A percentile compares a stretch with the other conserved stretches of the same genome.
phyloP scores from a whole-genome alignment of 2,888 invertebrate species.

The Heliconius cydno region DNA sequence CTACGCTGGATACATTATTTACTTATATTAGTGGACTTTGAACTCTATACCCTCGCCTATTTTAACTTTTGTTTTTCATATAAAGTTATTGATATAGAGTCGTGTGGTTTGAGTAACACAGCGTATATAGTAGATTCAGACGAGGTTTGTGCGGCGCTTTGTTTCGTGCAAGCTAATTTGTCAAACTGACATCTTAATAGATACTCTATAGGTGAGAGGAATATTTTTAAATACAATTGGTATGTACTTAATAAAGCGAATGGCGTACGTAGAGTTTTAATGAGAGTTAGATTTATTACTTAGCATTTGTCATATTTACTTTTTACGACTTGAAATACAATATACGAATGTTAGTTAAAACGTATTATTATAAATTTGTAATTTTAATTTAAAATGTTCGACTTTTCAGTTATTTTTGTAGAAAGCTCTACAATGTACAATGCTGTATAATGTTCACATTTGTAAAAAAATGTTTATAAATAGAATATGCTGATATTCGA shows the following conservation, averaged over 20 bases:
- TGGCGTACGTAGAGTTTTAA: slow-evolving; percentile 34
- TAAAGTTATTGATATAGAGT: neutral
- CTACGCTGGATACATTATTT: no score
- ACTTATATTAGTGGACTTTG: no score
- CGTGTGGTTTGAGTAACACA: neutral
- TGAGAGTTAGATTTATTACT: slow-evolving; percentile 36
- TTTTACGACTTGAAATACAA: slow-evolving; percentile 12
- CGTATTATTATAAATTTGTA: neutral
- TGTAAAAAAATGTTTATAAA: neutral
- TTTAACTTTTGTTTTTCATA: neutral
- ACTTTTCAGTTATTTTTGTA: neutral
- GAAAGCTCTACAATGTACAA: neutral
- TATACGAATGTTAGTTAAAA: neutral
- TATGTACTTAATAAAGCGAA: slow-evolving; percentile 36
- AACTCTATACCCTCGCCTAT: neutral
- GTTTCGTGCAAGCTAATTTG: slow-evolving; percentile 53
- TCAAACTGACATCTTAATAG: slow-evolving; percentile 58
- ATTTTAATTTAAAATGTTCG: neutral
- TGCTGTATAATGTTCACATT: neutral
- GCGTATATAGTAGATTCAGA: slow-evolving; percentile 55
- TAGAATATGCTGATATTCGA: neutral
- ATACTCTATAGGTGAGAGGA: slow-evolving; percentile 40
- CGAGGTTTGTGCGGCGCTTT: slow-evolving; percentile 53
- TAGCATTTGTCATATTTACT: slow-evolving; percentile 30
- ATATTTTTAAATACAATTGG: slow-evolving; percentile 43